Conservation (phyloP, 2,113 vertebrate genomes). For the Hypomesus transpacificus region DNA sequence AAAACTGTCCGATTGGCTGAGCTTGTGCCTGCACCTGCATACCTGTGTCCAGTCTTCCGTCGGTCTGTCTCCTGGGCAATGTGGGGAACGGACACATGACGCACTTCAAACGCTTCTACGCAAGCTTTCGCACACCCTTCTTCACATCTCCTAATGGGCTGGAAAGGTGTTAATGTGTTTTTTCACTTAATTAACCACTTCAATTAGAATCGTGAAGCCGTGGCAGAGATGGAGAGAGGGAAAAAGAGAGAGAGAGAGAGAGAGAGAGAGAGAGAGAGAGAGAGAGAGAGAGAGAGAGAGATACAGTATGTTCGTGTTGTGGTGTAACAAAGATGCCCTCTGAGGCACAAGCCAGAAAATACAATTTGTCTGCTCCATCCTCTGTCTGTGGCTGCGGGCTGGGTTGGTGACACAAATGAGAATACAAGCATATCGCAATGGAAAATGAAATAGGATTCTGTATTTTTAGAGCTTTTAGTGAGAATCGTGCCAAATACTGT, state of each 20-base stretch:
- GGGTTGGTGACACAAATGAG: slow-evolving; percentile 8
- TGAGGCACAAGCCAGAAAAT: slow-evolving; percentile 19
- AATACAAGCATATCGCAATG: slow-evolving; percentile 23
- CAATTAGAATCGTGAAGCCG: slow-evolving; percentile 44
- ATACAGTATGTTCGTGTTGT: neutral
- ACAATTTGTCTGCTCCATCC: slow-evolving; percentile 13
- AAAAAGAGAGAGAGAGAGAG: neutral
- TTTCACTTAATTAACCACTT: slow-evolving; percentile 62
- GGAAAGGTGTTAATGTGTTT: slow-evolving; percentile 62
- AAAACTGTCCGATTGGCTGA: slow-evolving; percentile 27
- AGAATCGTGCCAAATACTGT: too few relatives aligned
- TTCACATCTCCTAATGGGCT: slow-evolving; percentile 49
- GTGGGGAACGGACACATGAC: slow-evolving; percentile 12
- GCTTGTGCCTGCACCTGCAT: slow-evolving; percentile 25
- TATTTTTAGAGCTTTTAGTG: neutral
- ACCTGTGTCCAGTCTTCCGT: slow-evolving; percentile 36
- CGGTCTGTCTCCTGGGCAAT: slow-evolving; percentile 17
- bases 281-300: slow-evolving; percentile 1
- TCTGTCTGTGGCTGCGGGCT: slow-evolving; percentile 1
- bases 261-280: neutral
- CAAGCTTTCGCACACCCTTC: slow-evolving; percentile 30
- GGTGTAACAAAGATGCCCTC: slow-evolving; percentile 11
- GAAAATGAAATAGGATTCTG: neutral
- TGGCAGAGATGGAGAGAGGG: slow-evolving; percentile 15
- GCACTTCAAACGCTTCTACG: slow-evolving; percentile 24